Conservation (phyloP, 1,140 invertebrate species). For the Goniozus legneri region DNA sequence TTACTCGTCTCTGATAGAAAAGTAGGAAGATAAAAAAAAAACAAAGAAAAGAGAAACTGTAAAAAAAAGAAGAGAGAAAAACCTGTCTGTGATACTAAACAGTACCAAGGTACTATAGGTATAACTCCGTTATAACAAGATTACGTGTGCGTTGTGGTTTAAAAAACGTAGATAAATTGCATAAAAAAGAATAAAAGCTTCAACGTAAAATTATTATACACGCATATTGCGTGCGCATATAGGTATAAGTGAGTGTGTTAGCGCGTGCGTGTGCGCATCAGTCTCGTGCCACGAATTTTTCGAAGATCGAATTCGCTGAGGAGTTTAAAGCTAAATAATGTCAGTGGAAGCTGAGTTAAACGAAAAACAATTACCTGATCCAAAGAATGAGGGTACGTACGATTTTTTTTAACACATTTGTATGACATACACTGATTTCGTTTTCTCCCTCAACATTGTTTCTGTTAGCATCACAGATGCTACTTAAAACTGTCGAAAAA, state of each 20-base stretch:
- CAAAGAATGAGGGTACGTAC: slow-evolving; percentile 20
- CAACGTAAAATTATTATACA: not conserved
- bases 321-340: slow-evolving; percentile 27
- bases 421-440: too few species aligned
- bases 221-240: slow-evolving; percentile 4
- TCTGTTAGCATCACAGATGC: too few species aligned
- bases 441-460: too few species aligned
- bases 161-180: slow-evolving; percentile 1
- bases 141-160: slow-evolving; percentile 2
- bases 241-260: slow-evolving; percentile 8
- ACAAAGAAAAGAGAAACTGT: slow-evolving; percentile 14
- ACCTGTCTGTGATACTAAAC: slow-evolving; percentile 52
- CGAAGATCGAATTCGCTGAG: slow-evolving; percentile 7
- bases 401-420: slow-evolving; percentile 1
- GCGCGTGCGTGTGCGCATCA: slow-evolving; percentile 19
- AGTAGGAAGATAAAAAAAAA: not conserved
- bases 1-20: slow-evolving; percentile 10
- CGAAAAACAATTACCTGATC: slow-evolving; percentile 37
- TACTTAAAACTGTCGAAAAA: too few species aligned
- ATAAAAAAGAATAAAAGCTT: slow-evolving; percentile 2
- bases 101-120: slow-evolving; percentile 37
- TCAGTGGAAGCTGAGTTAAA: slow-evolving; percentile 40
- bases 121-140: slow-evolving; percentile 23
- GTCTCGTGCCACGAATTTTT: slow-evolving; percentile 18
- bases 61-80: slow-evolving; percentile 26